Percentiles rank a stretch among this genome's conserved stretches.
phyloP scores from a whole-genome alignment of 2,888 invertebrate species.

The Tricholauxania praeusta region DNA sequence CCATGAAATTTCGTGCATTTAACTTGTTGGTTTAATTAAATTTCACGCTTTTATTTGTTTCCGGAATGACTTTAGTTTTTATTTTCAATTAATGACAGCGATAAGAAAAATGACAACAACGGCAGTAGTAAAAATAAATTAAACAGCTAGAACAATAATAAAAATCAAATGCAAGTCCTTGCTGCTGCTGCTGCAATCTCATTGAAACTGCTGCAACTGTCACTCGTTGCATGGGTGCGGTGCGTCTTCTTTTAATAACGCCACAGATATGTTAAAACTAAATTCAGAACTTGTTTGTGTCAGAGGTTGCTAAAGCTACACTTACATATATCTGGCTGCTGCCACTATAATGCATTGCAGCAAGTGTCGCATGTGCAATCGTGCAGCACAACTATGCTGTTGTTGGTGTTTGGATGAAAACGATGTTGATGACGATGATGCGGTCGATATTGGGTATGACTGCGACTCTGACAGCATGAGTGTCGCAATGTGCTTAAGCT shows the following conservation, averaged over 20 bases:
- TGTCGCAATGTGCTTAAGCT: too few species aligned
- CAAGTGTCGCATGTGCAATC: slow-evolving; percentile 3
- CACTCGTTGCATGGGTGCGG: too few species aligned
- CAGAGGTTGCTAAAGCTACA: background rate
- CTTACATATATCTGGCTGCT: background rate
- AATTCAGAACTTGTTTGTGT: too few species aligned
- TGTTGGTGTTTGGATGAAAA: too few species aligned
- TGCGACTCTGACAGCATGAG: too few species aligned
- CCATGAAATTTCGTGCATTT: slow-evolving; percentile 1
- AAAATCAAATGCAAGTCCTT: background rate
- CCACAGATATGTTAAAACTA: too few species aligned
- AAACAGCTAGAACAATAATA: background rate
- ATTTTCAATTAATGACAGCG: background rate
- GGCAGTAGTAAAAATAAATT: background rate
- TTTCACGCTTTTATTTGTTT: background rate
- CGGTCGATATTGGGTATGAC: too few species aligned
- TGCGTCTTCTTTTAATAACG: too few species aligned
- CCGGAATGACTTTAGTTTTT: slow-evolving; percentile 7
- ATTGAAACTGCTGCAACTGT: too few species aligned
- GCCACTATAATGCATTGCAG: background rate
- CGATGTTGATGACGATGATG: too few species aligned
- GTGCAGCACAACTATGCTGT: background rate
- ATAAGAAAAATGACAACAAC: background rate
- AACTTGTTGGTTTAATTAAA: slow-evolving; percentile 1
- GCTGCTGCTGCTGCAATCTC: too few species aligned